These are phyloP conservation scores for Pteromalus puparum DNA, from an alignment of 1,140 invertebrate genomes.

Conservation along the genomic window DNA sequence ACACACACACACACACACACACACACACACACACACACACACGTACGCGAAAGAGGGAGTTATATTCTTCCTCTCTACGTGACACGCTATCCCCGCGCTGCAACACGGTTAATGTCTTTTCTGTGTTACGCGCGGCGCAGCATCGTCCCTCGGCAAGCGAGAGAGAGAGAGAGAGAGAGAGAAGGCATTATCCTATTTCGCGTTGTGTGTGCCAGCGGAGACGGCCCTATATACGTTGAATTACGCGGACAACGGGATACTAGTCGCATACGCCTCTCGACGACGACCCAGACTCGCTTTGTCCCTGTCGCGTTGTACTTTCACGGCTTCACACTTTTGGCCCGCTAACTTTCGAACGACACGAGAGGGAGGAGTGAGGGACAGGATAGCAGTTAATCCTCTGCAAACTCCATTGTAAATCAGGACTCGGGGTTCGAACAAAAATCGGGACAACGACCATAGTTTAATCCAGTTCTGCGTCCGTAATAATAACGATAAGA, in stretches of 20 bases:
- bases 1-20: too few relatives aligned
- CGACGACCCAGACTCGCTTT: conserved; percentile 26
- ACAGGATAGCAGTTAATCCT: conserved; percentile 25
- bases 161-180: conserved; percentile 53
- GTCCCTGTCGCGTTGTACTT: conserved; percentile 36
- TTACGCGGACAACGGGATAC: conserved; percentile 62
- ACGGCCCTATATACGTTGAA: conserved; percentile 56
- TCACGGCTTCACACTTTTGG: conserved; percentile 50
- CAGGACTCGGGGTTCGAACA: conserved; percentile 15
- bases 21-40: too few relatives aligned
- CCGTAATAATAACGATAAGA: neutral
- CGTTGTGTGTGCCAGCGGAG: conserved; percentile 51
- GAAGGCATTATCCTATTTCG: conserved; percentile 70
- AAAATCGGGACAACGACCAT: conserved; percentile 10
- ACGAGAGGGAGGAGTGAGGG: neutral
- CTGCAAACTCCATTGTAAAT: conserved; percentile 50
- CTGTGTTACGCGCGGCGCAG: conserved; percentile 66
- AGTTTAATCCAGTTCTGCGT: neutral
- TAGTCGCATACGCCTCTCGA: conserved; percentile 42
- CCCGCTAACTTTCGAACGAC: conserved; percentile 39
- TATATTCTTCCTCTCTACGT: conserved; percentile 55
- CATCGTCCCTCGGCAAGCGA: conserved; percentile 64
- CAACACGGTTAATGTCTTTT: conserved; percentile 73
- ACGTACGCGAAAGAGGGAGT: conserved; percentile 37
- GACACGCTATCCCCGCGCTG: conserved; percentile 55